These are phyloP conservation scores for Centruroides sculpturatus DNA, from an alignment of 1,140 invertebrate species.

Conservation along the genomic window DNA sequence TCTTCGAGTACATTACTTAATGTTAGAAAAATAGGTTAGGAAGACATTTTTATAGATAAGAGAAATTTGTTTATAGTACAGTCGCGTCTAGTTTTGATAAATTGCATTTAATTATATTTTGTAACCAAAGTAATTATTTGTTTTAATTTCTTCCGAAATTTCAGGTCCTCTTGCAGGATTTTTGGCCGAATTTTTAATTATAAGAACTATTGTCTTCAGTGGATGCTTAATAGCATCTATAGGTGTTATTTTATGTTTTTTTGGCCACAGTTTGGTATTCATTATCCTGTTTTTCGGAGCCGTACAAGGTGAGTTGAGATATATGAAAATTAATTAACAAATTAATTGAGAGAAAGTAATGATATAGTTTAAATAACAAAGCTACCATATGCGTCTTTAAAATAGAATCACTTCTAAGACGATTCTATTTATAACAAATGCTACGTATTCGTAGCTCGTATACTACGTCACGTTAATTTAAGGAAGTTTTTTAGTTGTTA, in stretches of 20 bases:
- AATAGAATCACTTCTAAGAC: too few relatives aligned
- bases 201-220: slow-evolving; percentile 7
- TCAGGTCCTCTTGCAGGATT: not conserved
- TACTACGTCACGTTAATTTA: too few relatives aligned
- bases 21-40: not conserved
- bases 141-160: not conserved
- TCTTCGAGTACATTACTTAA: not conserved
- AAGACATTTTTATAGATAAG: not conserved
- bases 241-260: slow-evolving; percentile 8
- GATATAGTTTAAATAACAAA: too few relatives aligned
- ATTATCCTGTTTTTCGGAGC: slow-evolving; percentile 10
- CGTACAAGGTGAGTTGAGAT: slow-evolving; percentile 6
- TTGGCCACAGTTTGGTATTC: slow-evolving; percentile 1
- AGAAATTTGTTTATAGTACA: not conserved
- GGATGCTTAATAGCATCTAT: slow-evolving; percentile 7
- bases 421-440: too few relatives aligned
- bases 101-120: not conserved
- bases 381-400: too few relatives aligned
- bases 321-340: too few relatives aligned
- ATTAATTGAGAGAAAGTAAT: too few relatives aligned
- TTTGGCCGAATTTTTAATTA: not conserved
- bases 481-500: too few relatives aligned
- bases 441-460: too few relatives aligned
- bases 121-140: not conserved
- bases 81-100: not conserved